phyloP scores from a whole-genome alignment of 2,888 invertebrate genomes.

The Argyresthia goedartella region DNA sequence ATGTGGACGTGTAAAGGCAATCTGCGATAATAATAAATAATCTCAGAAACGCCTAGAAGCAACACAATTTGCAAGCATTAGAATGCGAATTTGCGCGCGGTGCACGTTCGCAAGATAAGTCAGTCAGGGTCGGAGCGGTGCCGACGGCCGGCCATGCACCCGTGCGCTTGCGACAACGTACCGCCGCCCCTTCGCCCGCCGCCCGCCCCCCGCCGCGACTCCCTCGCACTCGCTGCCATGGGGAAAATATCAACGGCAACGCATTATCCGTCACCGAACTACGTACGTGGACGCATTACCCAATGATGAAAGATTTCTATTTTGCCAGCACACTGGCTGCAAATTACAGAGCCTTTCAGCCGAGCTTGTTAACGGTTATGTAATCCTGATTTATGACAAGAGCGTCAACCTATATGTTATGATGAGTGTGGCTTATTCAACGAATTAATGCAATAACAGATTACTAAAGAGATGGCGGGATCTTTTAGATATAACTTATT shows the following conservation, averaged over 20 bases:
- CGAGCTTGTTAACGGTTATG: neutral
- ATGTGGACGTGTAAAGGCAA: neutral
- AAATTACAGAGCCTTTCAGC: neutral
- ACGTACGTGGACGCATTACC: neutral
- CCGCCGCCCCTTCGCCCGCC: slow-evolving; percentile 20
- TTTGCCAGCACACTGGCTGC: neutral
- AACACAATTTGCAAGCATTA: slow-evolving; percentile 59
- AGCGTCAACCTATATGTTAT: no score
- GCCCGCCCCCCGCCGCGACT: slow-evolving; percentile 14
- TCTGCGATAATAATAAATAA: neutral
- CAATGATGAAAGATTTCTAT: neutral
- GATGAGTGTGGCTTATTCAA: no score
- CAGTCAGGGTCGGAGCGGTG: slow-evolving; percentile 69
- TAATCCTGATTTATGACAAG: neutral
- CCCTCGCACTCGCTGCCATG: slow-evolving; percentile 15
- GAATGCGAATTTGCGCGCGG: slow-evolving; percentile 64
- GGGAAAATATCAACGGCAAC: slow-evolving; percentile 23
- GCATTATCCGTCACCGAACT: slow-evolving; percentile 1
- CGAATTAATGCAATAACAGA: no score
- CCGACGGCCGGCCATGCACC: slow-evolving; percentile 69
- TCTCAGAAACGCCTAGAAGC: neutral
- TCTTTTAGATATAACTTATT: no score
- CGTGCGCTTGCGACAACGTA: slow-evolving; percentile 48
- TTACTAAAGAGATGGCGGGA: no score
- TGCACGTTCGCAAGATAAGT: slow-evolving; percentile 68